These are phyloP conservation scores for Cheilosia scutellata DNA, from an alignment of 2,888 invertebrate species.

Conservation along the genomic window DNA sequence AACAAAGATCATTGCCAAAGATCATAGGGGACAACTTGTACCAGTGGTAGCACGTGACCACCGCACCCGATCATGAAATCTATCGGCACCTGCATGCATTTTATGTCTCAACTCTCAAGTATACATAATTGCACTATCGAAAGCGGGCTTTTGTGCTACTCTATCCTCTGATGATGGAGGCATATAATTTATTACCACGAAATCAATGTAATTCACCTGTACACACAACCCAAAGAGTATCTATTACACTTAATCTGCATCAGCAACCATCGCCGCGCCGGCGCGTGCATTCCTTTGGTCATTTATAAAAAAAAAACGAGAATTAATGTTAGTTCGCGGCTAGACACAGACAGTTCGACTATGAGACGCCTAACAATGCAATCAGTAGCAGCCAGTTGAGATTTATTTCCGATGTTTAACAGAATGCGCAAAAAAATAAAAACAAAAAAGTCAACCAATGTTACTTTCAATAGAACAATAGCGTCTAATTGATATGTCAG, in stretches of 20 bases:
- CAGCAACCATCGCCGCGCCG: slow-evolving; percentile 17
- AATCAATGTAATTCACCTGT: slow-evolving; percentile 66
- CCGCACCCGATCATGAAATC: slow-evolving; percentile 63
- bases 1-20: slow-evolving; percentile 66
- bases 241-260: slow-evolving; percentile 65
- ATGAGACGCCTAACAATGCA: slow-evolving; percentile 60
- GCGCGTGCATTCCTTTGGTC: slow-evolving; percentile 51
- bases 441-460: slow-evolving; percentile 57
- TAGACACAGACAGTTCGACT: slow-evolving; percentile 36
- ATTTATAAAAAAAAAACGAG: slow-evolving; percentile 38
- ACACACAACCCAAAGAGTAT: slow-evolving; percentile 47
- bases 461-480: slow-evolving; percentile 68
- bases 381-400: slow-evolving; percentile 44
- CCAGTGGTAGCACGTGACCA: slow-evolving; percentile 64
- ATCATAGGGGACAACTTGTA: slow-evolving; percentile 54
- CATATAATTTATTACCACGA: slow-evolving; percentile 63
- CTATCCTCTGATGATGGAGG: slow-evolving; percentile 24
- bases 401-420: slow-evolving; percentile 69
- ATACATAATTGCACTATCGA: slow-evolving; percentile 51
- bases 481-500: slow-evolving; percentile 71
- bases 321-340: slow-evolving; percentile 44
- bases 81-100: slow-evolving; percentile 53
- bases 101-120: slow-evolving; percentile 57
- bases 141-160: slow-evolving; percentile 29
- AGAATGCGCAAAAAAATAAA: slow-evolving; percentile 32